Base-by-base conservation (phyloP, 2,888 invertebrate species). In the Chrysolina oricalcia region DNA sequence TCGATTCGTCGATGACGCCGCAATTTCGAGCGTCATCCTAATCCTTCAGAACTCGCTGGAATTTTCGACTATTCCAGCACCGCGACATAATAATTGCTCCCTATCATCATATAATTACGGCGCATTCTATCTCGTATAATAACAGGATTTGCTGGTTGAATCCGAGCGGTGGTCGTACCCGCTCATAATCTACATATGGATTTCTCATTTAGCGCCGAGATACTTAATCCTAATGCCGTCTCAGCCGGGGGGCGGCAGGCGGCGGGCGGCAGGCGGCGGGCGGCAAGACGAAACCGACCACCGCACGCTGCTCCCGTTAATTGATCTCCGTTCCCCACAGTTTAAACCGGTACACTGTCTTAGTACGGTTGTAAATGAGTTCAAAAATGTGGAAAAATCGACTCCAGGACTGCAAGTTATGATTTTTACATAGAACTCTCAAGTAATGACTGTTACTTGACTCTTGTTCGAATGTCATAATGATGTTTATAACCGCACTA, bases 141-240 rank as follows among this genome's bases (percentile, higher is more conserved):
- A 80, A 78, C 78, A 78, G 81, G 81, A 83, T 81, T 82, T 48
- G 67, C 79, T 75, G 80, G 81, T 76, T 80, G 79, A 83, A 84
- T 84, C 80, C 78, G 79, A 80, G 81, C 78, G 80, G 81, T 74
- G 72, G 69, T 59, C 74, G 81, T 78, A 78, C 78, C 81, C 80
- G 82, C 80, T 83, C 81, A 85, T 85, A 85, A 86, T 86, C 86
- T 86, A 85, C 86, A 86, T 86, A 87, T 86, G 86, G 87, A 87
- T 87, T 87, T 85, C 86, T 85, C 85, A 85, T 86, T 87, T 85
- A 85, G 83, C 83, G 62, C 46, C 41, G 82, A 84, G 82, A 85
- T 84, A 85, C 84, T 86, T 86, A 86, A 87, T 86, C 86, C 85
- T 83, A 83, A 85, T 85, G 82, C 84, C 84, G 83, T 81, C 82